Evolutionary conservation across 2,888 invertebrate genomes (phyloP).

Genomic region (Hybos culiciformis): DNA sequence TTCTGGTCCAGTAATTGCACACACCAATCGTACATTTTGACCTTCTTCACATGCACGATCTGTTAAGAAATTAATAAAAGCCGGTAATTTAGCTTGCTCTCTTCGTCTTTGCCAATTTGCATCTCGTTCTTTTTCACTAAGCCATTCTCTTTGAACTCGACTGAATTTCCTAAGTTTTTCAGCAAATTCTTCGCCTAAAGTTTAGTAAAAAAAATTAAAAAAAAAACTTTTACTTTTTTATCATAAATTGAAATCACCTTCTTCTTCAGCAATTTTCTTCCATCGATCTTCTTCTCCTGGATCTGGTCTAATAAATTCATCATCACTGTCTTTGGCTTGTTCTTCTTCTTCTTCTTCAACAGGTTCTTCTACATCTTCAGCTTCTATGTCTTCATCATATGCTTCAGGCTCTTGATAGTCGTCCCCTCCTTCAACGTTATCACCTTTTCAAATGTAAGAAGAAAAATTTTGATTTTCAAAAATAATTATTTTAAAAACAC

Average conservation of each 20-base stretch:
- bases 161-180: constrained; percentile 31
- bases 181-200: constrained; percentile 33
- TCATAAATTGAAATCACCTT: too few species aligned
- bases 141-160: constrained; percentile 20
- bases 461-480: too few species aligned
- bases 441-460: too few species aligned
- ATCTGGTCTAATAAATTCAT: constrained; percentile 29
- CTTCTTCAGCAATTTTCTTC: constrained; percentile 31
- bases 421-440: constrained; percentile 13
- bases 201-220: too few species aligned
- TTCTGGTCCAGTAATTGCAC: constrained; percentile 61
- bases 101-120: constrained; percentile 34
- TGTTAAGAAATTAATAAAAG: constrained; percentile 43
- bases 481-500: too few species aligned
- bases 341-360: constrained; percentile 21
- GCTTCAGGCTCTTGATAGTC: constrained; percentile 20
- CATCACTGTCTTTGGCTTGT: constrained; percentile 26
- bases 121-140: constrained; percentile 31
- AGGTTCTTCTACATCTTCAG: constrained; percentile 13
- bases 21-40: constrained; percentile 61
- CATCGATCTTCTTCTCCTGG: constrained; percentile 30
- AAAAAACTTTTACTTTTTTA: too few species aligned
- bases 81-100: constrained; percentile 29
- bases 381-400: constrained; percentile 17
- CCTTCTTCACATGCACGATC: constrained; percentile 63